phyloP scores from a whole-genome alignment of 2,888 invertebrate genomes.

The Chloroclysta siterata region DNA sequence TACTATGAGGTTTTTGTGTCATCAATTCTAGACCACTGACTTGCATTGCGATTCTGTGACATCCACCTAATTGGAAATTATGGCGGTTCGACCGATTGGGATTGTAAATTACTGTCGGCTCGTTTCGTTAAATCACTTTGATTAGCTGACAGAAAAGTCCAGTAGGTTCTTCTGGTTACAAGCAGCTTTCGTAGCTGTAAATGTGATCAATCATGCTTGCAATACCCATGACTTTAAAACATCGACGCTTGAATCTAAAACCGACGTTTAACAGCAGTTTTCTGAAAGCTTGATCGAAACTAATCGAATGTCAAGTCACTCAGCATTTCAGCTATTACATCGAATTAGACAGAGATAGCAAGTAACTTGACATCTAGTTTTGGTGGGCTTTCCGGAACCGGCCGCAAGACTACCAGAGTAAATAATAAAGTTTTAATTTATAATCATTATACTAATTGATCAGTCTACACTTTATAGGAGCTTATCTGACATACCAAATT shows the following conservation, averaged over 20 bases:
- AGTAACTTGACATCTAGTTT: too few relatives aligned
- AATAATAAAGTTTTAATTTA: neutral
- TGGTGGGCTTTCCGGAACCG: too few relatives aligned
- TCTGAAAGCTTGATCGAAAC: too few relatives aligned
- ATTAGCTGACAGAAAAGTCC: slow-evolving; percentile 60
- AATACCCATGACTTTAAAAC: slow-evolving; percentile 3
- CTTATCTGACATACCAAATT: neutral
- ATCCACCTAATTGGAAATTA: slow-evolving; percentile 75
- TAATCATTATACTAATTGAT: too few relatives aligned
- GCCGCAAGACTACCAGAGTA: neutral
- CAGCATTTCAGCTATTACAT: too few relatives aligned
- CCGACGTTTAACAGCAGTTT: neutral
- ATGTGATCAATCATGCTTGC: slow-evolving; percentile 1
- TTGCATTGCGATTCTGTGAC: slow-evolving; percentile 50
- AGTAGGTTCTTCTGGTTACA: slow-evolving; percentile 40
- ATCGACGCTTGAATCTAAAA: neutral
- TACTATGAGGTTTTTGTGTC: slow-evolving; percentile 62
- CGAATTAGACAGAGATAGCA: too few relatives aligned
- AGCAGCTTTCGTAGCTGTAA: slow-evolving; percentile 14
- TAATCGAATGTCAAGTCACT: too few relatives aligned
- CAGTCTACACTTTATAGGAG: neutral
- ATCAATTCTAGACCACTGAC: slow-evolving; percentile 51
- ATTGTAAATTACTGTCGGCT: slow-evolving; percentile 65
- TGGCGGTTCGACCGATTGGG: slow-evolving; percentile 62
- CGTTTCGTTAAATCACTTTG: slow-evolving; percentile 69